Base-by-base conservation (phyloP, 2,797 vertebrate genomes). In the Crocidura indochinensis region DNA sequence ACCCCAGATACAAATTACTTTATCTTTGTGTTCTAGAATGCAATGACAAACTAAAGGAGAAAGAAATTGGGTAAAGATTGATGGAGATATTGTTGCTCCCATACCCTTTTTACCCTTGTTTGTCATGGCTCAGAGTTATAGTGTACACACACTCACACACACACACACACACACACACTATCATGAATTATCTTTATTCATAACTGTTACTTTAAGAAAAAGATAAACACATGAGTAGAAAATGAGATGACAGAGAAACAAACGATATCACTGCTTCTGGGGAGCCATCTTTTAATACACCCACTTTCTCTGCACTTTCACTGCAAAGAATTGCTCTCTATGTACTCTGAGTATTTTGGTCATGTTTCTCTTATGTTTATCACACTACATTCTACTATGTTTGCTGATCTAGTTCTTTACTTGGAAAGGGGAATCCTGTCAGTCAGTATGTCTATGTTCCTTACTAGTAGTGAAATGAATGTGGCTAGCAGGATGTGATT, bases 11-110 rank as follows among this genome's bases (percentile, higher is more conserved):
- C 56, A 60, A 60, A 60, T 19, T 60, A 60, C 51, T 60, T 17
- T 60, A 19, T 60, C 7, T 26, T n/a, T 96, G 62, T 64, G 38
- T 92, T 81, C 44, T 67, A 89, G 44, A 90, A 75, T 69, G 8
- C 51, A 83, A 53, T 22, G 67, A 46, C 72, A 86, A 84, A 17
- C 31, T 91, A 49, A 67, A 87, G 83, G 26, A 81, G 22, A 84
- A 86, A n/a, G 17, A n/a, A 67, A 29, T 10, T 83, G 53, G 29
- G 51, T 68, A 11, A 60, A 15, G 22, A 27, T 47, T 64, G 7
- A 29, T 49, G 67, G 38, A 75, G 38, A 76, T 67, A 56, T 31
- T 75, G 44, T 82, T n/a, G 26, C 6, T 14, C 77, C 29, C 67
- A 8, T 56, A 2, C 17, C 62, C 49, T 84, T 87, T n/a, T 76